Percentiles rank a stretch among this genome's conserved stretches.
These are phyloP conservation scores for Leptopilina syphax DNA, from an alignment of 2,888 invertebrate genomes.

Conservation along the genomic window DNA sequence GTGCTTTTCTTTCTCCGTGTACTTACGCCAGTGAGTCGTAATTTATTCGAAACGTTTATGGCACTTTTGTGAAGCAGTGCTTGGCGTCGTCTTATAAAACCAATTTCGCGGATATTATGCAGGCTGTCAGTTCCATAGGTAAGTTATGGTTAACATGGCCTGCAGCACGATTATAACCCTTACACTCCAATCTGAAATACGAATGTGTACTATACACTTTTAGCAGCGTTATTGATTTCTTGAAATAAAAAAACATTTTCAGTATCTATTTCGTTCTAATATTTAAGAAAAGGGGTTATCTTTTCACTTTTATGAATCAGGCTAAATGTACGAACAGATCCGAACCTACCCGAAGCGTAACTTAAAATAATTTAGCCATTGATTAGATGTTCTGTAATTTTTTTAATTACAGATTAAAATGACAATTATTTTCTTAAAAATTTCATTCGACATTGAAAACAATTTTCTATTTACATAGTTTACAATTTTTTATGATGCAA, in stretches of 20 bases:
- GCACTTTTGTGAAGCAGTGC: conserved; percentile 73
- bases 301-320: no score
- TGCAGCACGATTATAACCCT: conserved; percentile 61
- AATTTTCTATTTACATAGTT: background rate
- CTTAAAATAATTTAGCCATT: no score
- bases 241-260: background rate
- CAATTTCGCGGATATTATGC: conserved; percentile 76
- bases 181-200: conserved; percentile 19
- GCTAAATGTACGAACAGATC: no score
- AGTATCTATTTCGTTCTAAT: no score
- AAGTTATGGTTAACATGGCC: conserved; percentile 72
- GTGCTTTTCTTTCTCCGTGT: conserved; percentile 49
- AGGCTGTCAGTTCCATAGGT: conserved; percentile 74
- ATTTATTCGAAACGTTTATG: conserved; percentile 74
- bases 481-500: background rate
- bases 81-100: conserved; percentile 75
- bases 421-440: background rate
- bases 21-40: conserved; percentile 69
- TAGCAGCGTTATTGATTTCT: background rate
- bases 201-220: background rate
- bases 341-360: no score
- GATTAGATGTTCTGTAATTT: no score
- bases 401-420: no score
- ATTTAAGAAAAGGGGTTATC: no score
- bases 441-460: background rate